A percentile compares a stretch with the other conserved stretches of the same genome.
Evolutionary conservation across 1,140 invertebrate genomes (phyloP).

Genomic region (Heliconius eleuchia): DNA sequence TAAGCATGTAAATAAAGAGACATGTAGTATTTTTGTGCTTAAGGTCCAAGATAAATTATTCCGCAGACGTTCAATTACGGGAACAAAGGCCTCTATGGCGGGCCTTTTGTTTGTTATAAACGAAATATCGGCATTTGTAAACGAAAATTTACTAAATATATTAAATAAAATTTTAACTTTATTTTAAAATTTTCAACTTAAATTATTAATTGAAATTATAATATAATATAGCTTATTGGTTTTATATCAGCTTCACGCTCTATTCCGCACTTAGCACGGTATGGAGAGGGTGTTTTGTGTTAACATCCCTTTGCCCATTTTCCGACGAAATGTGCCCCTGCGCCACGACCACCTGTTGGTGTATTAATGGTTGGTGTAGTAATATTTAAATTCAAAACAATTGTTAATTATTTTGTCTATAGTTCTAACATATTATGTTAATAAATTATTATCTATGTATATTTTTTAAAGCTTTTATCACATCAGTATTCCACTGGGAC

Average conservation of each 20-base stretch:
- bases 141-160: slow-evolving; percentile 10
- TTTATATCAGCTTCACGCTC: too few species aligned
- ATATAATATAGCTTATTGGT: not conserved
- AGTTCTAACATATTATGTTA: too few species aligned
- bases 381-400: not conserved
- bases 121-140: slow-evolving; percentile 26
- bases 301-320: too few species aligned
- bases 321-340: too few species aligned
- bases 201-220: not conserved
- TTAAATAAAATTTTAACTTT: not conserved
- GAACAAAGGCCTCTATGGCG: slow-evolving; percentile 27
- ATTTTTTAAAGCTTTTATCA: too few species aligned
- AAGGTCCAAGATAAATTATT: slow-evolving; percentile 31
- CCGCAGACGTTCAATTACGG: slow-evolving; percentile 30
- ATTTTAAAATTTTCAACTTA: not conserved
- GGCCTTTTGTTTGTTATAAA: slow-evolving; percentile 20
- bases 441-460: too few species aligned
- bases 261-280: too few species aligned
- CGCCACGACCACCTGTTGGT: not conserved
- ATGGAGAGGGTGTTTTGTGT: too few species aligned
- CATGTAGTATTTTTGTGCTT: slow-evolving; percentile 41
- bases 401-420: too few species aligned
- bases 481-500: too few species aligned
- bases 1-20: slow-evolving; percentile 37
- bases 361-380: too few species aligned